phyloP scores from a whole-genome alignment of 1,140 invertebrate species.

The Holcopasites calliopsidis region DNA sequence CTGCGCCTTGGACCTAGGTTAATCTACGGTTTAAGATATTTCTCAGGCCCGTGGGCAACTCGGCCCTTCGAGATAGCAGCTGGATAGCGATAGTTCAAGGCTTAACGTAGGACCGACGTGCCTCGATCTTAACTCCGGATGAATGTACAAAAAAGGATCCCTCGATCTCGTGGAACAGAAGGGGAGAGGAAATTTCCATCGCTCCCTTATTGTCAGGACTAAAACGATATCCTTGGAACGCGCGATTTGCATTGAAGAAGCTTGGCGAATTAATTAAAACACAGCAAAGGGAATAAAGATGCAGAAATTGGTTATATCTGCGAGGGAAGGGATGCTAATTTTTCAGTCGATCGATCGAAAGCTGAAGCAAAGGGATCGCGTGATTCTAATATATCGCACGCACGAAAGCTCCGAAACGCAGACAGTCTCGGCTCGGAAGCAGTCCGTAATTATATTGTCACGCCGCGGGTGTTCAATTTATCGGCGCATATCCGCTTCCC shows the following conservation, averaged over 20 bases:
- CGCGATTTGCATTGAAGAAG: too few relatives aligned
- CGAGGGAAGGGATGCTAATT: constrained; percentile 34
- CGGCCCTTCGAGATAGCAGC: constrained; percentile 16
- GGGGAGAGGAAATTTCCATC: too few relatives aligned
- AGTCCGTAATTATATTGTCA: constrained; percentile 63
- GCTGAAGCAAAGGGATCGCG: constrained; percentile 40
- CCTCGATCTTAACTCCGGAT: background rate
- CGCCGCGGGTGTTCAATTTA: constrained; percentile 66
- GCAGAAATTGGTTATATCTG: too few relatives aligned
- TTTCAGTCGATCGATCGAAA: constrained; percentile 23
- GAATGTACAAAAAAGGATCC: background rate
- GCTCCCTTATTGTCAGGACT: too few relatives aligned
- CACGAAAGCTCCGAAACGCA: constrained; percentile 17
- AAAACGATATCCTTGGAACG: too few relatives aligned
- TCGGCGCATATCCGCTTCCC: constrained; percentile 49
- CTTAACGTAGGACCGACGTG: background rate
- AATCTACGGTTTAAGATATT: constrained; percentile 25
- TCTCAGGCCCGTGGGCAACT: constrained; percentile 4
- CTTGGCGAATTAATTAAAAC: too few relatives aligned
- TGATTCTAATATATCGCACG: constrained; percentile 27
- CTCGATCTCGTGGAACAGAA: background rate
- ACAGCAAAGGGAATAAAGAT: background rate
- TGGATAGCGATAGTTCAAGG: background rate
- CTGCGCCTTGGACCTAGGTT: constrained; percentile 29
- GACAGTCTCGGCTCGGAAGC: constrained; percentile 27